Base-by-base conservation (phyloP, 2,888 invertebrate genomes). In the Phragmatobia fuliginosa region DNA sequence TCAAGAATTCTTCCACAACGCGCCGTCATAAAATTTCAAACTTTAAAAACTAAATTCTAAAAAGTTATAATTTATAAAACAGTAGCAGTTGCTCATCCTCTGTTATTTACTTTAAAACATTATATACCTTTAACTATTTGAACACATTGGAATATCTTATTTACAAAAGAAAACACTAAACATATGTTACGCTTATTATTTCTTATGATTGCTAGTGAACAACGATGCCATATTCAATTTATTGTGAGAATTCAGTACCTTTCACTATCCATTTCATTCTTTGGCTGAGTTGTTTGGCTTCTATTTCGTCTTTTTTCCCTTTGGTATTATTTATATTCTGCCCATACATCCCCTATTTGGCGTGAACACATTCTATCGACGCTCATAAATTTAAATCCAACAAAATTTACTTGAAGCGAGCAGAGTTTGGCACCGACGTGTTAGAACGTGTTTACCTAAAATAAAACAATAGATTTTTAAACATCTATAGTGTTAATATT, bases 311-410 rank as follows among this genome's bases (percentile, higher is more conserved):
- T 45, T 45, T 36, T 62, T 62, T 56, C n/a, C 16, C 56, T 56
- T n/a, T 56, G 10, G 32, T 25, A 62, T n/a, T 56, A 62, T 69
- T 62, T 45, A 70, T 70, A 62, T 66, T 36, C 45, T 10, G 4
- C 14, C 56, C 52, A 33, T 71, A 61, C 60, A 58, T 67, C n/a
- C 49, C 33, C 32, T 66, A 63, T 66, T 66, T 28, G 63, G 32
- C 45, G 49, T 58, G 61, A 52, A 68, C 61, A 62, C 60, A 77
- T 66, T 71, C 28, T 25, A 66, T 70, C 28, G 59, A 16, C 60
- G 62, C 52, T 63, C 45, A 59, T 72, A 74, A 74, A 67, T 74
- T 77, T 63, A 63, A 67, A 72, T 56, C 31, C 62, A 69, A 69
- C 64, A 64, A 67, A 72, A 72, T 72, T 61, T 67, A 64, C 61